Percentiles rank a stretch among this genome's conserved stretches.
Conservation (phyloP, 2,113 vertebrate genomes). For the Eleginops maclovinus region DNA sequence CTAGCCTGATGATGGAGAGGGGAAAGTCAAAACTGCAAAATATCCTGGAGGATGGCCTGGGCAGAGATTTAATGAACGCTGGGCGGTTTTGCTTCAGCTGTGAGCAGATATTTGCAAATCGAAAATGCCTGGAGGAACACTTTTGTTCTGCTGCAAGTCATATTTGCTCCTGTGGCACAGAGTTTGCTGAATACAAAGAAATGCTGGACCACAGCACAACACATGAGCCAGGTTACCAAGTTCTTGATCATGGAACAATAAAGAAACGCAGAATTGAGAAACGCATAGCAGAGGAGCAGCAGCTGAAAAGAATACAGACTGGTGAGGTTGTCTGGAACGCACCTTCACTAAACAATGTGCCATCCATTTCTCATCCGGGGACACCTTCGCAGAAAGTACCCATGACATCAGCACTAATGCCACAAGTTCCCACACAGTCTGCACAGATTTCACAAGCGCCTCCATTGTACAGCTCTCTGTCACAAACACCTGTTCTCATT, state of each 20-base stretch:
- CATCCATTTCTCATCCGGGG: conserved; percentile 6
- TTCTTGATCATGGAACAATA: conserved; percentile 69
- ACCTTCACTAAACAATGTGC: not conserved
- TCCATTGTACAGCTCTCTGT: conserved; percentile 3
- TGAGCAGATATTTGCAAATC: conserved; percentile 71
- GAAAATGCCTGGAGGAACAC: conserved; percentile 71
- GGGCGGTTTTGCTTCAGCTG: conserved; percentile 77
- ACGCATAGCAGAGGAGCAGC: conserved; percentile 53
- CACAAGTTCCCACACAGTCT: conserved; percentile 4
- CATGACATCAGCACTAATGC: conserved; percentile 2
- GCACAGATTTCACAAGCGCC: conserved; percentile 52
- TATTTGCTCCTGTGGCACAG: conserved; percentile 81
- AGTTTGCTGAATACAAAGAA: conserved; percentile 69
- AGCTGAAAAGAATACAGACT: conserved; percentile 61
- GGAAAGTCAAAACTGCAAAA: conserved; percentile 1
- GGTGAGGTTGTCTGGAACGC: conserved; percentile 63
- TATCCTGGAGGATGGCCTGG: conserved; percentile 9
- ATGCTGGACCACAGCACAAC: conserved; percentile 73
- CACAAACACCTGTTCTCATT: conserved; percentile 17
- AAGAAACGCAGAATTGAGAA: conserved; percentile 69
- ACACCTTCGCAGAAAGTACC: conserved; percentile 10
- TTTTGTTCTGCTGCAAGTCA: conserved; percentile 60
- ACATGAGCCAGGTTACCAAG: conserved; percentile 73
- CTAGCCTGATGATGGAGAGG: conserved; percentile 55
- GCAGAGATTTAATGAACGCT: conserved; percentile 35